Evolutionary conservation across 2,113 vertebrate genomes (phyloP).

Genomic region (Romanogobio albipinnatus): DNA sequence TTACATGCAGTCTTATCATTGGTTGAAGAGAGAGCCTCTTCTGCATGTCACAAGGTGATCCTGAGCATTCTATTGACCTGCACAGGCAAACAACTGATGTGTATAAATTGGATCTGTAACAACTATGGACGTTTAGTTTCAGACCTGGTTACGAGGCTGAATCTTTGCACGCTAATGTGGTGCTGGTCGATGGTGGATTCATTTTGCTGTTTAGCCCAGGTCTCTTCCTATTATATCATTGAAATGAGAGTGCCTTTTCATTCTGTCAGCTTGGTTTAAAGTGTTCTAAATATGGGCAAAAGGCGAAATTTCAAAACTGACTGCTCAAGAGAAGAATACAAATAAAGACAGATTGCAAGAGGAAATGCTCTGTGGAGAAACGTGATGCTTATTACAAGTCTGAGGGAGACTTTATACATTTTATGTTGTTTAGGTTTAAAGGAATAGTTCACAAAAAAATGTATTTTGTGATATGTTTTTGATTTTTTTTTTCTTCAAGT

Average conservation of each 20-base stretch:
- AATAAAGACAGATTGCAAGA: conserved; percentile 60
- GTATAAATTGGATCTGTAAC: conserved; percentile 74
- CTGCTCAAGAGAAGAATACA: conserved; percentile 56
- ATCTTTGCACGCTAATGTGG: conserved; percentile 65
- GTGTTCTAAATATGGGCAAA: conserved; percentile 63
- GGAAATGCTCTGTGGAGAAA: conserved; percentile 31
- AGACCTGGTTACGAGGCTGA: conserved; percentile 62
- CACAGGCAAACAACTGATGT: conserved; percentile 57
- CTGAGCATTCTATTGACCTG: conserved; percentile 65
- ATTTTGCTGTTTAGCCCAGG: conserved; percentile 69
- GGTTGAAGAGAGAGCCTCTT: conserved; percentile 63
- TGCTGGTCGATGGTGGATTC: conserved; percentile 65
- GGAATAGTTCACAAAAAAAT: not conserved
- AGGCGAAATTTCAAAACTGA: conserved; percentile 62
- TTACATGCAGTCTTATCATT: conserved; percentile 58
- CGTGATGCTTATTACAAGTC: not conserved
- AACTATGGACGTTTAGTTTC: conserved; percentile 71
- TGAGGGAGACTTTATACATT: too few species aligned
- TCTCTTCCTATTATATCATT: conserved; percentile 68
- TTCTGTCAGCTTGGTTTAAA: conserved; percentile 65
- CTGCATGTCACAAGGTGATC: conserved; percentile 76
- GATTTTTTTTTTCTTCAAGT: too few species aligned
- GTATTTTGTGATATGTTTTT: not conserved
- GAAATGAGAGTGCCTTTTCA: conserved; percentile 63
- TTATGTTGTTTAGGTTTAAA: not conserved